Percentiles rank a stretch among this genome's conserved stretches.
Evolutionary conservation across 2,888 invertebrate species (phyloP).

Genomic region (Patella pellucida): DNA sequence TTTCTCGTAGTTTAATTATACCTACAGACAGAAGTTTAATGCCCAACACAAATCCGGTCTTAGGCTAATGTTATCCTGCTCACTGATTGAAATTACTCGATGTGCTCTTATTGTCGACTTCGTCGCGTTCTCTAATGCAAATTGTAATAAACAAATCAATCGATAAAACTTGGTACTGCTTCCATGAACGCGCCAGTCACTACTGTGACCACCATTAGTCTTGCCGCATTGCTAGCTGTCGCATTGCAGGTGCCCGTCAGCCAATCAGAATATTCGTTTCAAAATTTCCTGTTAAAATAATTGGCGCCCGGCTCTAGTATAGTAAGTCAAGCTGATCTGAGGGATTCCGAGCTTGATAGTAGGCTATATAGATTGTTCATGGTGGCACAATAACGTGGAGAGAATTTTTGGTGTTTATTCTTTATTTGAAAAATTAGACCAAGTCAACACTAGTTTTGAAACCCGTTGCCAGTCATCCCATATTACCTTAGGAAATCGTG

Average conservation of each 20-base stretch:
- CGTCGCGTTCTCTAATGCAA: slow-evolving; percentile 10
- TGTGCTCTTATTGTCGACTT: neutral
- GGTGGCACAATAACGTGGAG: neutral
- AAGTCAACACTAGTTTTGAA: too few relatives aligned
- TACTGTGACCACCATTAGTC: slow-evolving; percentile 7
- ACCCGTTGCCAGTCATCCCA: too few relatives aligned
- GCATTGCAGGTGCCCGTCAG: slow-evolving; percentile 46
- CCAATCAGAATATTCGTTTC: slow-evolving; percentile 43
- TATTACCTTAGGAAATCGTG: too few relatives aligned
- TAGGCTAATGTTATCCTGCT: too few relatives aligned
- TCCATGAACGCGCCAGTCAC: neutral
- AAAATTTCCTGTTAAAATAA: slow-evolving; percentile 32
- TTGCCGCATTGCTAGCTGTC: slow-evolving; percentile 84
- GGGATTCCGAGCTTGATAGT: neutral
- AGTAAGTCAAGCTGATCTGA: slow-evolving; percentile 6
- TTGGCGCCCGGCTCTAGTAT: slow-evolving; percentile 24
- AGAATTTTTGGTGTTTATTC: slow-evolving; percentile 3
- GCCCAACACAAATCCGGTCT: too few relatives aligned
- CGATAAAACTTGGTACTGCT: neutral
- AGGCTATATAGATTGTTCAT: slow-evolving; percentile 2
- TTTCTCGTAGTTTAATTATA: too few relatives aligned
- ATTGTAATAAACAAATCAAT: slow-evolving; percentile 12
- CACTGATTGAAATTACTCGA: neutral
- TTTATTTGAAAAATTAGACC: neutral
- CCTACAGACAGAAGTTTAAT: too few relatives aligned